Percentiles rank a stretch among this genome's conserved stretches.
Evolutionary conservation across 1,140 invertebrate species (phyloP).

Genomic region (Spodoptera frugiperda): DNA sequence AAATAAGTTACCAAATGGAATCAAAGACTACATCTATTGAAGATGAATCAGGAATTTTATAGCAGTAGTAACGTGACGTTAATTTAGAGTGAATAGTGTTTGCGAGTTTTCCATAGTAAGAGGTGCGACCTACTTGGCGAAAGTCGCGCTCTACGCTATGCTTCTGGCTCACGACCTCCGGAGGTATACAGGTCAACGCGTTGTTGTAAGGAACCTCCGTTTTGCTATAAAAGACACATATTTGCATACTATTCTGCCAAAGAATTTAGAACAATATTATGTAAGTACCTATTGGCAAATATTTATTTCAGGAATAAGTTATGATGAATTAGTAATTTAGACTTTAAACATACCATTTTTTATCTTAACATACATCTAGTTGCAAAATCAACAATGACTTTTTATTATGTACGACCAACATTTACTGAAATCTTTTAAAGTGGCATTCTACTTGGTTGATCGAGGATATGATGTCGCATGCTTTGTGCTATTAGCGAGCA

Average conservation of each 20-base stretch:
- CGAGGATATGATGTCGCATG: slow-evolving; percentile 32
- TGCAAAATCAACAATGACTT: too few species aligned
- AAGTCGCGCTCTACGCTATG: slow-evolving; percentile 50
- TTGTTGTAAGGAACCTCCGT: slow-evolving; percentile 57
- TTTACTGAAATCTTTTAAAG: slow-evolving; percentile 19
- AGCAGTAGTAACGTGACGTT: not conserved
- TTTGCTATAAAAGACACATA: slow-evolving; percentile 9
- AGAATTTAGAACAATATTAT: not conserved
- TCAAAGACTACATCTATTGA: too few species aligned
- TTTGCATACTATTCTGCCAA: not conserved
- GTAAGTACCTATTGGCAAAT: too few species aligned
- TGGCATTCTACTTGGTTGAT: slow-evolving; percentile 9
- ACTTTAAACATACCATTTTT: too few species aligned
- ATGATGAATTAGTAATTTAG: too few species aligned
- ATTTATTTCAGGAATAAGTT: too few species aligned
- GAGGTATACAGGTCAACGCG: slow-evolving; percentile 60
- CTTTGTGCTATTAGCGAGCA: slow-evolving; percentile 32
- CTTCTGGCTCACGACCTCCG: slow-evolving; percentile 64
- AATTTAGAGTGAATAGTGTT: slow-evolving; percentile 45
- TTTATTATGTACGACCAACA: not conserved
- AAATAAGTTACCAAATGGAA: too few species aligned
- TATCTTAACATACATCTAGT: too few species aligned
- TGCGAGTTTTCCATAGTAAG: slow-evolving; percentile 53
- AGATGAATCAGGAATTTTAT: too few species aligned
- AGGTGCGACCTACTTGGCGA: slow-evolving; percentile 60